These are phyloP conservation scores for Ifrita kowaldi DNA, from an alignment of 2,113 vertebrate genomes.

Conservation along the genomic window DNA sequence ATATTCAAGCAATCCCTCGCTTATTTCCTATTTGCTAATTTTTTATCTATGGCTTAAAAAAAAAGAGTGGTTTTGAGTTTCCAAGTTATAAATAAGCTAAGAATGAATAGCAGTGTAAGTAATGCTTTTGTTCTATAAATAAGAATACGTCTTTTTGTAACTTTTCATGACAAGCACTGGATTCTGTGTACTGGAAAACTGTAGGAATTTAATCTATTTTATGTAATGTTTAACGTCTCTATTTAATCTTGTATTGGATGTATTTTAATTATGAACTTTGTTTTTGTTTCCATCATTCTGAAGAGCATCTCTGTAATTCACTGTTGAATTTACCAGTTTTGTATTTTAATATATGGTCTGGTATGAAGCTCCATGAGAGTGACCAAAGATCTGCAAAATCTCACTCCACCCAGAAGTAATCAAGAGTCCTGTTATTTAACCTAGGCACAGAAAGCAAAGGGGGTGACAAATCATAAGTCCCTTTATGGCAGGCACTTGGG, in stretches of 20 bases:
- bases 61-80: not conserved
- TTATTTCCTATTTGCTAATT: not conserved
- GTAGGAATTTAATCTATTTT: not conserved
- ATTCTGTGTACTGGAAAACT: not conserved
- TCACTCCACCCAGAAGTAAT: not conserved
- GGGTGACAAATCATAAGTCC: not conserved
- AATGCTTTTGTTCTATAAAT: not conserved
- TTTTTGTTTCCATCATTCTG: not conserved
- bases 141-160: not conserved
- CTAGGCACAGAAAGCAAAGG: not conserved
- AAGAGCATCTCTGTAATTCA: not conserved
- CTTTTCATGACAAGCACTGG: not conserved
- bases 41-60: not conserved
- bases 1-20: accelerated
- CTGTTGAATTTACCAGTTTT: not conserved
- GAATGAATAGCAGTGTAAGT: not conserved
- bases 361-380: not conserved
- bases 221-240: not conserved
- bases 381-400: not conserved
- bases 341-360: not conserved
- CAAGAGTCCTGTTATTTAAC: not conserved
- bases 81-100: not conserved
- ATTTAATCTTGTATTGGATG: not conserved
- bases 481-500: not conserved
- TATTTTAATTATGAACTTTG: not conserved